Evolutionary conservation across 2,113 vertebrate species (phyloP), one percentile per base, ranked within the genome.

Genomic region (Crotalus horridus): DNA sequence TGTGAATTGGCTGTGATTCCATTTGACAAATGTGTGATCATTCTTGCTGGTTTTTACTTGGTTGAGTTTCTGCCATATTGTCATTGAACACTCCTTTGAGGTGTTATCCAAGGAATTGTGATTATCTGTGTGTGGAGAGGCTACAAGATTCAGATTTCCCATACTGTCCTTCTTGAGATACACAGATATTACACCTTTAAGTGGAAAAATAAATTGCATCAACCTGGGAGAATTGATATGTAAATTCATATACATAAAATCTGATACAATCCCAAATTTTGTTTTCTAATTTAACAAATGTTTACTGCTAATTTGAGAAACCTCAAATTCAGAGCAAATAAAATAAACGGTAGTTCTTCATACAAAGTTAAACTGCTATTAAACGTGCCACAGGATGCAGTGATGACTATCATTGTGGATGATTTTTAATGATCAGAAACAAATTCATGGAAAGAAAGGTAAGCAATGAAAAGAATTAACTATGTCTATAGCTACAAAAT

Each of bases 81-180:
- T 94, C 90, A 93, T 90, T 0, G 96, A 86, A 0, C 96, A 69
- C 0, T 97, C 96, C 0, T 91, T 2, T 0, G 92, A 3, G 12
- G 96, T 81, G 0, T 94, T 95, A 1, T 96, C 93, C 93, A 96
- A 93, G 58, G 91, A 88, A 59, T 56, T 85, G 0, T 39, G 88
- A 92, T 85, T 91, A 91, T 97, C 97, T 0, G 69, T n/a, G 92
- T 96, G 97, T 0, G 98, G 97, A 91, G 64, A 97, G 56, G 98
- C 97, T 0, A 98, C 88, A 92, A 98, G 96, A 93, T 92, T 96
- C 92, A 97, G 93, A 51, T 96, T 97, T 90, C 98, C 98, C 0
- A 94, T 74, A 93, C 96, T 97, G 95, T 98, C 98, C 93, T 96
- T 98, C 89, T 39, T 95, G 93, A 98, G 97, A 56, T 94, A 93